These are phyloP conservation scores for Salvelinus namaycush DNA, from an alignment of 2,113 vertebrate species.

Conservation along the genomic window DNA sequence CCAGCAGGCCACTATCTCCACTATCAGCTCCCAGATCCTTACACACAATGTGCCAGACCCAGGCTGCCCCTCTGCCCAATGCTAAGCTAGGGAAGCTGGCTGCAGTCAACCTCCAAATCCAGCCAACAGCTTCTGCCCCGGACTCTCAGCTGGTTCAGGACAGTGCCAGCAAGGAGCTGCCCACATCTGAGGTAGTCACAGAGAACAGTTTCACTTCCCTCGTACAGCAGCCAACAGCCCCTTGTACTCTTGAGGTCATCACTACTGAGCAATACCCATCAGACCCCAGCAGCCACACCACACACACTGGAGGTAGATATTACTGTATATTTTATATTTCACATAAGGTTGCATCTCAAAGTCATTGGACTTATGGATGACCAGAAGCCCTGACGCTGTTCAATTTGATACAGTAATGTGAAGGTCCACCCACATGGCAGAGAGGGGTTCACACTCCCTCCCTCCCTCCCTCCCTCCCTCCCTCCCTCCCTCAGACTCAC, in stretches of 20 bases:
- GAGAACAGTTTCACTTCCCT: constrained; percentile 31
- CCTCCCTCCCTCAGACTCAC: constrained; percentile 27
- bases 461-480: not conserved
- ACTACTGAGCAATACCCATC: constrained; percentile 52
- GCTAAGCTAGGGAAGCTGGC: constrained; percentile 59
- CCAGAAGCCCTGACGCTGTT: too few relatives aligned
- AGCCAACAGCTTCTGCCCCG: constrained; percentile 31
- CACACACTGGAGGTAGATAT: constrained; percentile 51
- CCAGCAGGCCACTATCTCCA: constrained; percentile 49
- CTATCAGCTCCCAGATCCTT: constrained; percentile 34
- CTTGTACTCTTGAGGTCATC: constrained; percentile 45
- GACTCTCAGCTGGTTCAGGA: constrained; percentile 41
- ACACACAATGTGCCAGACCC: constrained; percentile 71
- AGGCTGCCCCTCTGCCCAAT: constrained; percentile 54
- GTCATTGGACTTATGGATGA: too few relatives aligned
- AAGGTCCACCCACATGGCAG: not conserved
- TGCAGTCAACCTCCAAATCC: constrained; percentile 25
- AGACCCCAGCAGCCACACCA: constrained; percentile 46
- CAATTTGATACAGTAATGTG: not conserved
- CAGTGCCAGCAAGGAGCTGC: constrained; percentile 54
- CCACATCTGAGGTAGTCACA: constrained; percentile 47
- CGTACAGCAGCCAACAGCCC: constrained; percentile 48
- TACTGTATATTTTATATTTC: not conserved
- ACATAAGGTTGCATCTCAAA: not conserved
- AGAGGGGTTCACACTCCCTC: too few relatives aligned